Evolutionary conservation across 2,797 vertebrate genomes (phyloP).

Genomic region (Chelonia mydas): DNA sequence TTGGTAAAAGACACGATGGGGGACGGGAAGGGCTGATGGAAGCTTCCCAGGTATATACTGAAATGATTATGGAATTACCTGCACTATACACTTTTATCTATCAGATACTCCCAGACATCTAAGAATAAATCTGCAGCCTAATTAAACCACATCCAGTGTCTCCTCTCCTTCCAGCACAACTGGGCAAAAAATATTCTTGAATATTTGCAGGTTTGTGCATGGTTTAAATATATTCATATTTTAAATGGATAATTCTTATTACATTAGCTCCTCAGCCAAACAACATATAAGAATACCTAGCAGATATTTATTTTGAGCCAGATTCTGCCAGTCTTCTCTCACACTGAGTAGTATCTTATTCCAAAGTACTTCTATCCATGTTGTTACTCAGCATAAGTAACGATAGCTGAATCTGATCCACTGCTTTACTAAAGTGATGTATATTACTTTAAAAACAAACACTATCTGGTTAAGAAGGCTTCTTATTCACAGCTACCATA

Average conservation of each 20-base stretch:
- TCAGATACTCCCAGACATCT: not conserved
- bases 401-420: not conserved
- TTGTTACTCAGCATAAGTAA: not conserved
- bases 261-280: not conserved
- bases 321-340: not conserved
- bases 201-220: not conserved
- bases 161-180: not conserved
- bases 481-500: not conserved
- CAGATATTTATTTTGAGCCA: not conserved
- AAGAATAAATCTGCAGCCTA: not conserved
- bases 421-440: not conserved
- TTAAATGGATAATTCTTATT: not conserved
- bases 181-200: not conserved
- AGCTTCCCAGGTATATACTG: too few species aligned
- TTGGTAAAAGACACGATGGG: not conserved
- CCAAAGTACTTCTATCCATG: not conserved
- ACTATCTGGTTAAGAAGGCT: not conserved
- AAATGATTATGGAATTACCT: too few species aligned
- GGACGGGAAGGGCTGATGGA: too few species aligned
- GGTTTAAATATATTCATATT: accelerated
- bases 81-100: too few species aligned
- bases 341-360: not conserved
- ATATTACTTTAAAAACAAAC: not conserved
- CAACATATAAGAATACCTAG: not conserved
- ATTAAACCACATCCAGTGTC: too few species aligned